These are phyloP conservation scores for Trachelipus rathkii DNA, from an alignment of 1,140 invertebrate genomes.

Conservation along the genomic window DNA sequence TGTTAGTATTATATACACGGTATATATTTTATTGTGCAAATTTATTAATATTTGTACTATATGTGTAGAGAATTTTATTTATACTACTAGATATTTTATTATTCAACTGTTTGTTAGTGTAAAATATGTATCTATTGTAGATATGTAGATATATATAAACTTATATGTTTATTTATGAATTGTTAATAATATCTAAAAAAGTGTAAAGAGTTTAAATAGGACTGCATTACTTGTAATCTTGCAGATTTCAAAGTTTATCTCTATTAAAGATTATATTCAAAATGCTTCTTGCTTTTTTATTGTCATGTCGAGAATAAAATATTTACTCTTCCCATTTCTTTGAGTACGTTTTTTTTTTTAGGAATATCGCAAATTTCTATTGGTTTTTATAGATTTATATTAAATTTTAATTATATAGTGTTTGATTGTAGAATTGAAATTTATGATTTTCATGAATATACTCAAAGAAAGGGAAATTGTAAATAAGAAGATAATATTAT, in stretches of 20 bases:
- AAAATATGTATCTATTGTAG: slow-evolving; percentile 11
- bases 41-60: slow-evolving; percentile 1
- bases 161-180: slow-evolving; percentile 1
- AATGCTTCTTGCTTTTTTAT: too few relatives aligned
- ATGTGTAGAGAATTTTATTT: slow-evolving; percentile 6
- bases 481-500: too few relatives aligned
- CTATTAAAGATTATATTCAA: neutral
- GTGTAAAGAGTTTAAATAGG: neutral
- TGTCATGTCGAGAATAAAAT: too few relatives aligned
- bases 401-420: too few relatives aligned
- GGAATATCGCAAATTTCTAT: too few relatives aligned
- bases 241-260: slow-evolving; percentile 11
- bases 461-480: too few relatives aligned
- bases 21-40: slow-evolving; percentile 1
- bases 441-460: too few relatives aligned
- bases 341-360: too few relatives aligned
- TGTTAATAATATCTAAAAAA: neutral
- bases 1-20: neutral
- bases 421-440: too few relatives aligned
- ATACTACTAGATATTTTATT: slow-evolving; percentile 8
- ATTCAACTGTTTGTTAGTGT: slow-evolving; percentile 3
- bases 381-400: too few relatives aligned
- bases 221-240: neutral
- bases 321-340: too few relatives aligned
- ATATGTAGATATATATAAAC: neutral